These are phyloP conservation scores for Cynopterus brachyotis DNA, from an alignment of 2,113 vertebrate species.

Conservation along the genomic window DNA sequence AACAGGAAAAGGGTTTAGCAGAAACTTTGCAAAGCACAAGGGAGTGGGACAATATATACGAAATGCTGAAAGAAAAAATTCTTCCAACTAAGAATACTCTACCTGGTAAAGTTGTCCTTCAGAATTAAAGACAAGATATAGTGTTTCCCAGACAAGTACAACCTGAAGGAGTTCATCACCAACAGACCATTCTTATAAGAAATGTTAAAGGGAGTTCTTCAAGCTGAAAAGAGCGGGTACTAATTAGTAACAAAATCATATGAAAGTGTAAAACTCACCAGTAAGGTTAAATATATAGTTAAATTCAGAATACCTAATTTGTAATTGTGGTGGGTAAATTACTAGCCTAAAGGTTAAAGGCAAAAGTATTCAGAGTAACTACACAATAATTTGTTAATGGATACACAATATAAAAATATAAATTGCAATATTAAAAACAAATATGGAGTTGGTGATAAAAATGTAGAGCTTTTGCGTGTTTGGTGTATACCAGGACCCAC, in stretches of 20 bases:
- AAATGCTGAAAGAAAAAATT: neutral
- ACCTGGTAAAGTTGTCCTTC: neutral
- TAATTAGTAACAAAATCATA: neutral
- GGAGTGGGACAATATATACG: neutral
- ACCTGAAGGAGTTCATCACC: neutral
- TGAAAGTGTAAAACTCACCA: neutral
- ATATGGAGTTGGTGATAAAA: neutral
- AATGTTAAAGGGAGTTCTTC: neutral
- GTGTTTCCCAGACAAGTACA: neutral
- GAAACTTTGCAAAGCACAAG: neutral
- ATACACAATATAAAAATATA: neutral
- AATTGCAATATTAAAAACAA: neutral
- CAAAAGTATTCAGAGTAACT: neutral
- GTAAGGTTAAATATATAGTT: neutral
- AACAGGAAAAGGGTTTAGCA: neutral
- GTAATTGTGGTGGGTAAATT: neutral
- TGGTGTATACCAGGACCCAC: neutral
- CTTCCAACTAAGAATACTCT: neutral
- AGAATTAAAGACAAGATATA: neutral
- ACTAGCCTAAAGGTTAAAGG: neutral
- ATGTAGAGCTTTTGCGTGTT: neutral
- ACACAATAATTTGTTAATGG: neutral
- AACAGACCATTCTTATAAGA: neutral
- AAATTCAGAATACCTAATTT: neutral
- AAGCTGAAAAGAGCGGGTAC: neutral